Evolutionary conservation across 2,797 vertebrate genomes (phyloP).

Genomic region (Acropternis orthonyx): DNA sequence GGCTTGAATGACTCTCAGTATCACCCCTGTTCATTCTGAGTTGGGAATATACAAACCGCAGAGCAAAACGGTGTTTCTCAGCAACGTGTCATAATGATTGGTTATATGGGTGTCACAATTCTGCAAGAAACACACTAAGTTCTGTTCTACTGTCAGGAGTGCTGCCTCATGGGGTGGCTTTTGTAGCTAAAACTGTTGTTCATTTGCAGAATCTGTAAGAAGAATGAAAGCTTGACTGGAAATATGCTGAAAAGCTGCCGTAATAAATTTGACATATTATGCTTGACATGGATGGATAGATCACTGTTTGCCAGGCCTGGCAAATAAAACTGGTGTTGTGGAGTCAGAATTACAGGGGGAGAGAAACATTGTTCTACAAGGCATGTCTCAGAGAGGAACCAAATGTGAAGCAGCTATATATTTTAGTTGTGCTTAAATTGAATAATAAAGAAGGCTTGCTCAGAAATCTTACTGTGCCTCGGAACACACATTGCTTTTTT

Average conservation of each 20-base stretch:
- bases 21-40: slow-evolving; percentile 13
- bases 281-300: slow-evolving; percentile 63
- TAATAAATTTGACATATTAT: slow-evolving; percentile 75
- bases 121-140: slow-evolving; percentile 58
- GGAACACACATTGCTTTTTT: slow-evolving; percentile 6
- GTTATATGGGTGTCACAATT: slow-evolving; percentile 48
- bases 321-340: slow-evolving; percentile 41
- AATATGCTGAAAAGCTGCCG: slow-evolving; percentile 62
- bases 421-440: slow-evolving; percentile 49
- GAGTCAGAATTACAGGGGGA: slow-evolving; percentile 51
- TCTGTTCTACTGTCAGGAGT: slow-evolving; percentile 47
- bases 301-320: slow-evolving; percentile 47
- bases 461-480: slow-evolving; percentile 15
- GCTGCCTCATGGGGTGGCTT: slow-evolving; percentile 70
- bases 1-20: slow-evolving; percentile 33
- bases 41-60: slow-evolving; percentile 25
- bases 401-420: slow-evolving; percentile 41
- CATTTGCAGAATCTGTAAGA: slow-evolving; percentile 61
- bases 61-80: slow-evolving; percentile 58
- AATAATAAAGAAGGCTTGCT: slow-evolving; percentile 51
- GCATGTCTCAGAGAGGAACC: slow-evolving; percentile 51
- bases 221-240: slow-evolving; percentile 62
- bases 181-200: slow-evolving; percentile 73
- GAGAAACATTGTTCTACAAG: slow-evolving; percentile 57
- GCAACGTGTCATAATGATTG: slow-evolving; percentile 61